Conservation (phyloP, 30 jellyfish, hydroid and myxozoan genomes). For the Phacellophora camtschatica region DNA sequence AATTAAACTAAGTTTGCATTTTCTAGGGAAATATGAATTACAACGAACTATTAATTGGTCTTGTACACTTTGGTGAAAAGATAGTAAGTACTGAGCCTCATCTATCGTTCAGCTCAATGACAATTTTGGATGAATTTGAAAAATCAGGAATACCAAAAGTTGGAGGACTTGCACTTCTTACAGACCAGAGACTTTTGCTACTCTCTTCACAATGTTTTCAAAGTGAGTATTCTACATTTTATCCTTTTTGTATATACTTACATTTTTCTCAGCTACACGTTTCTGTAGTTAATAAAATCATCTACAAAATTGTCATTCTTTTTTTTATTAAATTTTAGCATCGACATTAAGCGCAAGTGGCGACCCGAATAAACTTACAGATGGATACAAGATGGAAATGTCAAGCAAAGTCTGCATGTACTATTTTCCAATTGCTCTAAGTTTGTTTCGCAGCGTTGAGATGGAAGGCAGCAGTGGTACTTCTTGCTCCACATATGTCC, state of each 20-base stretch:
- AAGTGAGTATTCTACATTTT: background rate
- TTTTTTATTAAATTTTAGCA: background rate
- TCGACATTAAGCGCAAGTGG: background rate
- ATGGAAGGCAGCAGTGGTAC: constrained; percentile 16
- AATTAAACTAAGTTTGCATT: too few relatives aligned
- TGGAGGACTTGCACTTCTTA: constrained; percentile 27
- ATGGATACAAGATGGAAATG: constrained; percentile 22
- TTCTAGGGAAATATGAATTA: constrained; percentile 7
- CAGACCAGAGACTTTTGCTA: constrained; percentile 23
- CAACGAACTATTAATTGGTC: constrained; percentile 26
- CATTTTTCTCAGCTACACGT: background rate
- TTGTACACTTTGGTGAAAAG: background rate
- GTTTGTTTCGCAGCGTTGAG: constrained; percentile 16
- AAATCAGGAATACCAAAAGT: background rate
- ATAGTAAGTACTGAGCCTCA: constrained; percentile 1
- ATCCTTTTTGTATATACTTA: background rate
- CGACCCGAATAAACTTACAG: constrained; percentile 41
- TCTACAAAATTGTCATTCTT: background rate
- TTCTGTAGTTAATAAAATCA: background rate
- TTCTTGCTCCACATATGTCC: constrained; percentile 5
- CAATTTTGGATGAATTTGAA: background rate
- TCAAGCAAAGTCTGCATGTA: constrained; percentile 18
- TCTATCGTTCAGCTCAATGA: background rate
- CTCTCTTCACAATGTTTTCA: constrained; percentile 21
- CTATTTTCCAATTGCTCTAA: constrained; percentile 13